Conservation (phyloP, 1,140 invertebrate genomes). For the Apis florea region DNA sequence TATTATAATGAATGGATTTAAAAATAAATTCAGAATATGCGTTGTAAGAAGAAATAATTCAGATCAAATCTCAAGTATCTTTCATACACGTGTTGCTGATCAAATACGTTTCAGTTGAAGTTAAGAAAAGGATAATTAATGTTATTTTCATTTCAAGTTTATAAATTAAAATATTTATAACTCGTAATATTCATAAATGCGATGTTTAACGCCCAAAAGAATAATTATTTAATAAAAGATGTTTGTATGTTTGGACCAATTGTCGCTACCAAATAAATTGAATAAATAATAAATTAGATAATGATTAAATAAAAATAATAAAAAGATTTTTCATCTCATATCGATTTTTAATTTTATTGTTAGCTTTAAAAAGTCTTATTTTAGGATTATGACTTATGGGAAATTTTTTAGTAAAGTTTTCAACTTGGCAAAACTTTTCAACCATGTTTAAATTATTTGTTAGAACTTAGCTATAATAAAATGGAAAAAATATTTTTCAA, state of each 20-base stretch:
- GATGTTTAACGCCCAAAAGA: not conserved
- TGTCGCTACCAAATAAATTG: not conserved
- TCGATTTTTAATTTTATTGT: not conserved
- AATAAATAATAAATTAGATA: not conserved
- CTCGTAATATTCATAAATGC: not conserved
- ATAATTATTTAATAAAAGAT: not conserved
- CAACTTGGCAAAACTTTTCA: not conserved
- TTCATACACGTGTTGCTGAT: too few species aligned
- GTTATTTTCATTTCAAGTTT: not conserved
- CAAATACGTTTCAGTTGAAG: too few species aligned
- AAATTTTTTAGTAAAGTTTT: not conserved
- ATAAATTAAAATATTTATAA: not conserved
- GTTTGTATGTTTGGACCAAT: not conserved
- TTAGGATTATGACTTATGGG: not conserved
- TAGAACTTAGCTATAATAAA: too few species aligned
- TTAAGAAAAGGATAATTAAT: too few species aligned
- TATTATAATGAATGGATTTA: not conserved
- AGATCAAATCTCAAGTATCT: too few species aligned
- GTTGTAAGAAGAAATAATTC: not conserved
- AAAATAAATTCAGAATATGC: not conserved
- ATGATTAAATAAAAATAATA: not conserved
- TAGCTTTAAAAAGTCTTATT: not conserved
- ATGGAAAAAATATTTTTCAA: too few species aligned
- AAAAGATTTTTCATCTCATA: not conserved
- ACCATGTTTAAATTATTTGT: too few species aligned